A percentile compares a stretch with the other conserved stretches of the same genome.
phyloP scores from a whole-genome alignment of 2,888 invertebrate genomes.

The Subacronicta megacephala region DNA sequence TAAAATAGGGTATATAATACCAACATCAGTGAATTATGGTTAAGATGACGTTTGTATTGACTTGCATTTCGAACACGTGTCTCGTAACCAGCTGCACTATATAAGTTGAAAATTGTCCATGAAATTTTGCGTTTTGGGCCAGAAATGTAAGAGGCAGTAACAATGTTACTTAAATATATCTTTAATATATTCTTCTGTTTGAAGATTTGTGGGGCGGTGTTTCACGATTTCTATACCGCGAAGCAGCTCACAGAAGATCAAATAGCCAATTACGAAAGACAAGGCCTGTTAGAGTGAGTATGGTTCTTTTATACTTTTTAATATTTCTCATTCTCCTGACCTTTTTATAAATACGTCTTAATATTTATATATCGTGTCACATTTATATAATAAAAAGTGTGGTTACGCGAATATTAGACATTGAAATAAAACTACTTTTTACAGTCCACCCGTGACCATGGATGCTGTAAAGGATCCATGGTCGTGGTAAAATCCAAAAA shows the following conservation, averaged over 20 bases:
- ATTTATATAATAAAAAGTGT: too few relatives aligned
- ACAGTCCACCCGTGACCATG: too few relatives aligned
- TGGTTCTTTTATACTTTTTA: not conserved
- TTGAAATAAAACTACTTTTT: too few relatives aligned
- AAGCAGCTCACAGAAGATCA: not conserved
- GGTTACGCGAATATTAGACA: too few relatives aligned
- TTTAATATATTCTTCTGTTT: constrained; percentile 21
- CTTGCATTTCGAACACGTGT: constrained; percentile 14
- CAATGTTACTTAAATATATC: constrained; percentile 22
- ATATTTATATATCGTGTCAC: too few relatives aligned
- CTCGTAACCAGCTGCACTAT: constrained; percentile 9
- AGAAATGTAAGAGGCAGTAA: too few relatives aligned
- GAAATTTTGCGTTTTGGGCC: constrained; percentile 8
- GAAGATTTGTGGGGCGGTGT: constrained; percentile 2
- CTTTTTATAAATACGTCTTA: too few relatives aligned
- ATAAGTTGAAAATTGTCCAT: constrained; percentile 9
- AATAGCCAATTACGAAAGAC: not conserved
- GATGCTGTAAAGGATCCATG: too few relatives aligned
- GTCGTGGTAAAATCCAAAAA: too few relatives aligned
- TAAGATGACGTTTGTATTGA: constrained; percentile 16
- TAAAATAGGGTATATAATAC: too few relatives aligned
- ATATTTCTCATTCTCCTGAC: too few relatives aligned
- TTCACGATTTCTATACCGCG: not conserved
- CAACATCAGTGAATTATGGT: constrained; percentile 2
- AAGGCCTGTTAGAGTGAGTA: not conserved